A percentile compares a stretch with the other conserved stretches of the same genome.
Evolutionary conservation across 2,113 vertebrate species (phyloP).

Genomic region (Acanthochromis polyacanthus): DNA sequence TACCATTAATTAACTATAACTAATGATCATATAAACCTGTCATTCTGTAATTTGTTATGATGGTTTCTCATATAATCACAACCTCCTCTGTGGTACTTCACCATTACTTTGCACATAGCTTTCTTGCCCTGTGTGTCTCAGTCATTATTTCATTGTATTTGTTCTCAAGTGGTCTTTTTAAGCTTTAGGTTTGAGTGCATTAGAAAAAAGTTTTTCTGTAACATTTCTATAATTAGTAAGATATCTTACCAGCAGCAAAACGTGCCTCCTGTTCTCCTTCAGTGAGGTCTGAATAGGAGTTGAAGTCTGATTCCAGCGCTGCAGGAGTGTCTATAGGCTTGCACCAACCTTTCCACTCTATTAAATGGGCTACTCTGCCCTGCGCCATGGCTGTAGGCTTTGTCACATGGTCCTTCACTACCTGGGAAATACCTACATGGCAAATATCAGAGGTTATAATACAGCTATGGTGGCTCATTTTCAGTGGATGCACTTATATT

Average conservation of each 20-base stretch:
- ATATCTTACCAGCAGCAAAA: conserved; percentile 91
- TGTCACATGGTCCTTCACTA: conserved; percentile 98
- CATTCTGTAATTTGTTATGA: background rate
- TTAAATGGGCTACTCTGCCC: conserved; percentile 96
- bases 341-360: conserved; percentile 99
- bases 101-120: background rate
- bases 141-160: conserved; percentile 1
- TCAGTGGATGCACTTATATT: background rate
- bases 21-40: background rate
- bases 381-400: conserved; percentile 98
- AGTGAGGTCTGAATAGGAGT: conserved; percentile 94
- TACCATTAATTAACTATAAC: background rate
- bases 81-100: background rate
- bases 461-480: background rate
- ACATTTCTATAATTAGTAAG: background rate
- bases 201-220: no score
- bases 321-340: conserved; percentile 92
- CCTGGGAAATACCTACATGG: conserved; percentile 94
- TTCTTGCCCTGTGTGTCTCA: background rate
- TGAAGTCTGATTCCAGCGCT: conserved; percentile 92
- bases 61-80: background rate
- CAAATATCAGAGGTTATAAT: background rate
- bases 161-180: background rate
- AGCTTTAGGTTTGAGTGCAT: background rate
- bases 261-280: conserved; percentile 98